A percentile compares a stretch with the other conserved stretches of the same genome.
phyloP scores from a whole-genome alignment of 2,113 vertebrate species.

The Mionectes macconnelli region DNA sequence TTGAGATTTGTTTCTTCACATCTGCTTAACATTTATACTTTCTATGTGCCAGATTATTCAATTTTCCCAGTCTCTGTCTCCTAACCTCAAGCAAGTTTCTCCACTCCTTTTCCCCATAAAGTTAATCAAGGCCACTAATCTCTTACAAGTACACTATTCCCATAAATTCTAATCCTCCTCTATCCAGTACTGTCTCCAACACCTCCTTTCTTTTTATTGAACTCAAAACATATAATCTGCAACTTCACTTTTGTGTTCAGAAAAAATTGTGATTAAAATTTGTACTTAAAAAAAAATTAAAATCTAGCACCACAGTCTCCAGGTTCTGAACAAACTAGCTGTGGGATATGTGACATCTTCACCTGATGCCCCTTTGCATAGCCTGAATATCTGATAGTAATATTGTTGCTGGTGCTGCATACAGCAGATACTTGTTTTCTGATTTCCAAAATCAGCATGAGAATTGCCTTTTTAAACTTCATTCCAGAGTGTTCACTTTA shows the following conservation, averaged over 20 bases:
- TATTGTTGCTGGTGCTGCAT: not conserved
- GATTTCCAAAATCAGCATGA: not conserved
- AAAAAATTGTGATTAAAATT: not conserved
- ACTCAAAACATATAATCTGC: not conserved
- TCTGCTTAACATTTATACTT: not conserved
- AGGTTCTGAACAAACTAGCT: not conserved
- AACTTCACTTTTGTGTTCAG: not conserved
- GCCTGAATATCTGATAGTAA: not conserved
- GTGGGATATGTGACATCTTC: not conserved
- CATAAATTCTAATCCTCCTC: not conserved
- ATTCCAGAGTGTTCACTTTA: not conserved
- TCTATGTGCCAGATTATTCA: not conserved
- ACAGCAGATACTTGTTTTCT: not conserved
- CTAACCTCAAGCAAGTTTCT: not conserved
- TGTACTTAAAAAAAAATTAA: not conserved
- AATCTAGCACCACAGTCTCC: rapidly evolving
- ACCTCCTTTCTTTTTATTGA: not conserved
- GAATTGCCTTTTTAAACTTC: not conserved
- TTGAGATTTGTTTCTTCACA: not conserved
- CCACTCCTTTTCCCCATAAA: not conserved
- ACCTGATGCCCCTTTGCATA: not conserved
- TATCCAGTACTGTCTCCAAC: not conserved
- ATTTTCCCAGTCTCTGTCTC: not conserved
- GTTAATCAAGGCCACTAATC: not conserved
- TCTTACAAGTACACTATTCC: not conserved